Evolutionary conservation across 1,140 invertebrate genomes (phyloP), one percentile per base, ranked within the genome.

Genomic region (Paralvinella palmiformis): DNA sequence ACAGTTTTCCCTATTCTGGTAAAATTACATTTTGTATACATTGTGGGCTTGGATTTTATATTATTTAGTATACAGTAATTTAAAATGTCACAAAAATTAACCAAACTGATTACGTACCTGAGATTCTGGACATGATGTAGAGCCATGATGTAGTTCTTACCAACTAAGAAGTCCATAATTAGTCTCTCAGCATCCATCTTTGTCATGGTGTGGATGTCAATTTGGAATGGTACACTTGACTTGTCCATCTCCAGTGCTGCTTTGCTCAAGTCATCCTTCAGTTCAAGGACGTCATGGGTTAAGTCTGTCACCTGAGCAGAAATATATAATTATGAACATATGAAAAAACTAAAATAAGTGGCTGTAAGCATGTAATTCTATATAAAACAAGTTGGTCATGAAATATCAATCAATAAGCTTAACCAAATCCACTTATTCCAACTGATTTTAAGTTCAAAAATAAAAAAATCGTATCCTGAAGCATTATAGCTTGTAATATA

Each of bases 111-210:
- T n/a, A 45, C 44, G 61, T 58, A 77, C 73, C 75, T 73, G 59
- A 74, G 74, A 37, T 84, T 77, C 71, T 87, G 84, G 1, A 86
- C 81, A 63, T 86, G 85, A 67, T 86, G 84, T 4, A 89, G 77
- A 24, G 87, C 86, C 10, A 84, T 84, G 1, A 83, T 78, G 85
- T 87, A 88, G 67, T 86, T 84, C 29, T 85, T 84, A 27, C 84
- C 84, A 67, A 84, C 82, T 3, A 90, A 73, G 24, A 88, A 79
- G 68, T 88, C 86, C 13, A 85, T 79, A 1, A 89, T 75, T 37
- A 82, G 80, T 2, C 81, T 75, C 24, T 87, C 79, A 37, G 80
- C 76, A 53, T 87, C 84, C 37, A 85, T 83, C 5, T 79, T 74
- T 0, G 78, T 72, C 15, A 80, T 75, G 59, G 79, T 71, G 59